Percentiles rank a stretch among this genome's conserved stretches.
These are phyloP conservation scores for Molothrus aeneus DNA, from an alignment of 2,797 vertebrate genomes.

Conservation along the genomic window DNA sequence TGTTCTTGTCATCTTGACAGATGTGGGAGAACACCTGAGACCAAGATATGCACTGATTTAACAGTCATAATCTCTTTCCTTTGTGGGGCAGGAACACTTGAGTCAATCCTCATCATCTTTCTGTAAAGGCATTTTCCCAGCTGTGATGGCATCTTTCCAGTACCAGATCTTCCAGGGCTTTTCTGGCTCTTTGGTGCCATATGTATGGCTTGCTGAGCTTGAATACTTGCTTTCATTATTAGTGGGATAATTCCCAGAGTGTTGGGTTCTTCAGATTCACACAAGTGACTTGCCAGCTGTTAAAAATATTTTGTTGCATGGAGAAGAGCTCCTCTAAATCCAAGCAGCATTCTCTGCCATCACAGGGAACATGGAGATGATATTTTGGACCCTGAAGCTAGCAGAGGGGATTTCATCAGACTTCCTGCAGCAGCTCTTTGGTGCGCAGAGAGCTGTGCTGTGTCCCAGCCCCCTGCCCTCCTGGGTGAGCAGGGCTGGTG, in stretches of 20 bases:
- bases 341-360: neutral
- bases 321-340: neutral
- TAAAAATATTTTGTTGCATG: neutral
- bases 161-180: neutral
- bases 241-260: neutral
- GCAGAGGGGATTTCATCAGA: no score
- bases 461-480: rapidly evolving
- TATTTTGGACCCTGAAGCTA: neutral
- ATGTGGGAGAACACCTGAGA: neutral
- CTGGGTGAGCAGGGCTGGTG: neutral
- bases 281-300: neutral
- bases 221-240: neutral
- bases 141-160: neutral
- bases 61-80: neutral
- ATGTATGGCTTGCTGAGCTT: neutral
- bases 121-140: neutral
- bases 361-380: rapidly evolving
- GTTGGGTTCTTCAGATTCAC: neutral
- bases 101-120: neutral
- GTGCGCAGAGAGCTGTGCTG: rapidly evolving
- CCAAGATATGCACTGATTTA: neutral
- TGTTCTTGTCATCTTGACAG: neutral
- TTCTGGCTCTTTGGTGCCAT: neutral
- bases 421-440: neutral
- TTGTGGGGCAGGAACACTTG: neutral